These are phyloP conservation scores for Hydroisotoma schaefferi DNA, from an alignment of 2,888 invertebrate species.

Conservation along the genomic window DNA sequence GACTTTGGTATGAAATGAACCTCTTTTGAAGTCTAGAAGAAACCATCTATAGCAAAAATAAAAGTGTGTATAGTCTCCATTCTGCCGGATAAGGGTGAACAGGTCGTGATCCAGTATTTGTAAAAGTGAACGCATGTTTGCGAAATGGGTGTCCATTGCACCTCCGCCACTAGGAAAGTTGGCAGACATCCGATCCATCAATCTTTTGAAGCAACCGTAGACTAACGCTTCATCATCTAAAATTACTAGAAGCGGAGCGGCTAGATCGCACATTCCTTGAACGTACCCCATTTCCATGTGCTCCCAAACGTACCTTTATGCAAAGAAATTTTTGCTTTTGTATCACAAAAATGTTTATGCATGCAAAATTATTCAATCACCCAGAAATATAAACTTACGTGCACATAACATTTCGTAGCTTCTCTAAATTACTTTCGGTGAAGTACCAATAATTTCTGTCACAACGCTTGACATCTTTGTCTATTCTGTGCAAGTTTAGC, in stretches of 20 bases:
- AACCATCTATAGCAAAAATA: slow-evolving; percentile 99
- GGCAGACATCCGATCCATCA: slow-evolving; percentile 85
- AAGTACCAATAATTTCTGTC: slow-evolving; percentile 94
- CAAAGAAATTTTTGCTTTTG: neutral
- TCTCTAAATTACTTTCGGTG: slow-evolving; percentile 81
- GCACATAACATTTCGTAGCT: slow-evolving; percentile 91
- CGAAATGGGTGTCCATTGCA: slow-evolving; percentile 94
- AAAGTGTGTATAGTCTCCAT: slow-evolving; percentile 94
- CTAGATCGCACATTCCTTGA: slow-evolving; percentile 97
- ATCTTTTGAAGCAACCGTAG: slow-evolving; percentile 83
- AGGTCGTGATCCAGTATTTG: slow-evolving; percentile 90
- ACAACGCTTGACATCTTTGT: slow-evolving; percentile 93
- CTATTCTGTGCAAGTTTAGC: slow-evolving; percentile 86
- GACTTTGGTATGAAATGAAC: slow-evolving; percentile 49
- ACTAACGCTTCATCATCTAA: slow-evolving; percentile 88
- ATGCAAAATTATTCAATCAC: neutral
- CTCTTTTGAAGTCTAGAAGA: slow-evolving; percentile 88
- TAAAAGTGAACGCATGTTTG: slow-evolving; percentile 66
- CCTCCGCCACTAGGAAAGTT: slow-evolving; percentile 87
- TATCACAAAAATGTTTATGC: slow-evolving; percentile 22
- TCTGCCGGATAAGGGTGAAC: slow-evolving; percentile 89
- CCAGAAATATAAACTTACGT: slow-evolving; percentile 63
- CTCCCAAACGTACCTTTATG: slow-evolving; percentile 86
- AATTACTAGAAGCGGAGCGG: slow-evolving; percentile 85
- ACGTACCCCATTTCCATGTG: slow-evolving; percentile 91